Base-by-base conservation (phyloP, 1,140 invertebrate species). In the Drosophila sp. region DNA sequence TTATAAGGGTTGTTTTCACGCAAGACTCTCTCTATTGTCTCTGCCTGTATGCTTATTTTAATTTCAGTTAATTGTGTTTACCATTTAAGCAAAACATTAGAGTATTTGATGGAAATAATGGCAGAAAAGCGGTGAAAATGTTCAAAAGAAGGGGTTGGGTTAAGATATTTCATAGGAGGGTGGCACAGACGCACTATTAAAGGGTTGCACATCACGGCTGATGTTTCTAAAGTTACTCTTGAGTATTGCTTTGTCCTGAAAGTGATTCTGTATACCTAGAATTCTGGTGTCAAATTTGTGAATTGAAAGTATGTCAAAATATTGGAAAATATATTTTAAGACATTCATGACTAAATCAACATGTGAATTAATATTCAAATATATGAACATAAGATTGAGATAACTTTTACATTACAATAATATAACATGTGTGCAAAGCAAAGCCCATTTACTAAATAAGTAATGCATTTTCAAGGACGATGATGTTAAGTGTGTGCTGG, bases 41-140 rank as follows among this genome's bases (percentile, higher is more conserved):
- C 80, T 69, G 62, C 25, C 50, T 54, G 58, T 54, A 46, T 78
- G 76, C 79, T 72, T 89, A 83, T 81, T 89, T 89, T 89, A 89
- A 89, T 89, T 89, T 89, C 73, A 89, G 83, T 89, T 89, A 89
- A 89, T 89, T 89, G 80, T 89, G 84, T 77, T 87, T 82, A 76
- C 58, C 72, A 72, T 82, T 72, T 62, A 67, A 73, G 76, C 59
- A 87, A 82, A 87, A 82, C 83, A 82, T 76, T 86, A 36, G 67
- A 78, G 62, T 71, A 79, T 87, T 87, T 87, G 84, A 80, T 83
- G 84, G 50, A 83, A 89, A 89, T 89, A 83, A 80, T 73, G 74
- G 50, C 51, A 50, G 72, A 89, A 89, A 89, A 89, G 71, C 79
- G 63, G 51, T 77, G 79, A 89, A 87, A 89, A 77, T 87, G 57